phyloP scores from a whole-genome alignment of 2,888 invertebrate genomes.

The Baccha elongata region DNA sequence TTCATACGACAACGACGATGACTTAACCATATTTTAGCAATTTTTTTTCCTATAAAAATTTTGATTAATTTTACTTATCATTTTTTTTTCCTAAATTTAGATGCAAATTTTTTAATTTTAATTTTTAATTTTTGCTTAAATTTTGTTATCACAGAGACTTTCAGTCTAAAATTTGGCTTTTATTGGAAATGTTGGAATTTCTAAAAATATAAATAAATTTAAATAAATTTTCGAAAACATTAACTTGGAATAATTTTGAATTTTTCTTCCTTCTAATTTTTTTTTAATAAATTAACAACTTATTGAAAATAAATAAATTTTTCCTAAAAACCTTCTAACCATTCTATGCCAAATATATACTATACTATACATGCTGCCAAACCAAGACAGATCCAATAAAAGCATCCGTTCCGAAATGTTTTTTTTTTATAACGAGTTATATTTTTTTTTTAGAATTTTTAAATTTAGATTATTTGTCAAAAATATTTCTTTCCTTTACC shows the following conservation, averaged over 20 bases:
- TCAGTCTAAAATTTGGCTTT: slow-evolving; percentile 76
- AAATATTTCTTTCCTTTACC: slow-evolving; percentile 48
- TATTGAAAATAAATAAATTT: slow-evolving; percentile 37
- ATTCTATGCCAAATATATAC: slow-evolving; percentile 60
- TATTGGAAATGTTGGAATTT: slow-evolving; percentile 73
- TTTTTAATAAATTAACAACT: slow-evolving; percentile 35
- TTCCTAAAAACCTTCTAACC: slow-evolving; percentile 43
- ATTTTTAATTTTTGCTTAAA: slow-evolving; percentile 61
- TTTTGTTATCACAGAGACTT: slow-evolving; percentile 75
- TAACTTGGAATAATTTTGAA: slow-evolving; percentile 57
- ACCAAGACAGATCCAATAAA: slow-evolving; percentile 71
- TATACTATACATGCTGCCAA: slow-evolving; percentile 44
- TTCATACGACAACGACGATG: slow-evolving; percentile 62
- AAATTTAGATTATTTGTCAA: slow-evolving; percentile 73
- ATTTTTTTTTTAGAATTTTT: slow-evolving; percentile 46
- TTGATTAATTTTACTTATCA: slow-evolving; percentile 69
- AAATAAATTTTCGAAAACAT: slow-evolving; percentile 73
- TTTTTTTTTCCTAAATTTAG: slow-evolving; percentile 71
- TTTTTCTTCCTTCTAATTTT: slow-evolving; percentile 19
- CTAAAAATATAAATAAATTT: slow-evolving; percentile 77
- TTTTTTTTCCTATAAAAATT: slow-evolving; percentile 72
- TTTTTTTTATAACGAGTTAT: slow-evolving; percentile 62
- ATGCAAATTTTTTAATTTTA: slow-evolving; percentile 62
- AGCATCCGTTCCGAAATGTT: slow-evolving; percentile 71
- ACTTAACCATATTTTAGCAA: slow-evolving; percentile 71